Base-by-base conservation (phyloP, 2,797 vertebrate genomes). In the Gymnocypris eckloni region DNA sequence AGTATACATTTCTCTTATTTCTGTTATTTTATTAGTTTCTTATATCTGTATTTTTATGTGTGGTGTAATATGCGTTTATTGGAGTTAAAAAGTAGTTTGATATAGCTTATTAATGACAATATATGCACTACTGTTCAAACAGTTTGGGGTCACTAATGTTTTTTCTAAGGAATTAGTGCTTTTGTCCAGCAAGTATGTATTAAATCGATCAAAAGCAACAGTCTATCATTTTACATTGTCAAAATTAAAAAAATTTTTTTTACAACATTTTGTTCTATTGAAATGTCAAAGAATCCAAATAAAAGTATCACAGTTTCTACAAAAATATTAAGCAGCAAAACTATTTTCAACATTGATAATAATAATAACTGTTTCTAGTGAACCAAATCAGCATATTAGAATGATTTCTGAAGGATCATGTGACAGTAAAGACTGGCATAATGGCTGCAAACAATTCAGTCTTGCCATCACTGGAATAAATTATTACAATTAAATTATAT, bases 1-100 rank as follows among this genome's bases (percentile, higher is more conserved):
- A 72, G 54, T 6, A 18, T 11, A 43, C n/a, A 12, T 48, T 33
- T 48, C 4, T 76, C 18, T 76, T 54, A 22, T 77, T 56, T 13
- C 10, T 39, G 8, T 52, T 20, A 20, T 54, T 82, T 4, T 20
- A 6, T 6, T 28, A 48, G 22, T 28, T 50, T 33, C 25, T 73
- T 54, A n/a, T 39, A n/a, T 48, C 25, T 61, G 37, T 67, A 6
- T 75, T 75, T 48, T 75, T 41, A 83, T 48, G 33, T 67, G 45
- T 9, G n/a, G 61, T 16, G 43, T 33, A 22, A 13, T n/a, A n/a
- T 76, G 4, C 20, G 48, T 77, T 54, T 37, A 48, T 83, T 52
- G 8, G 13, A n/a, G 13, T 15, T 75, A 4, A 81, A 28, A 25
- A 25, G 12, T 45, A 15, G 6, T 43, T 43, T 13, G 59, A 61